Evolutionary conservation across 1,140 invertebrate genomes (phyloP).

Genomic region (Drusus annulatus): DNA sequence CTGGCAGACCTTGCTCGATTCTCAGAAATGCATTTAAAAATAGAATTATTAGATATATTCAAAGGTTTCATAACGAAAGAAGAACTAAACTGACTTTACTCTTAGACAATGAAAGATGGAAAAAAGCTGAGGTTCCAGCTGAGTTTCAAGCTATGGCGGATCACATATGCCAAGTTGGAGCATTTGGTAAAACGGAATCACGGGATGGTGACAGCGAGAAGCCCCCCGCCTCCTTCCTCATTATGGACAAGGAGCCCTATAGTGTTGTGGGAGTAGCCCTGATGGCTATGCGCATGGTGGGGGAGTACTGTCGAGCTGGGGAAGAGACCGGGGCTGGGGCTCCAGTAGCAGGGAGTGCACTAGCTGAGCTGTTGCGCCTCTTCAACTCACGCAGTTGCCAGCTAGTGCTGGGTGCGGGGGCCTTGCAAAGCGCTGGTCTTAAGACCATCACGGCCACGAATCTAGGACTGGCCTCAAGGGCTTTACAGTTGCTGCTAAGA

Average conservation of each 20-base stretch:
- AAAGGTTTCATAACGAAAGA: conserved; percentile 91
- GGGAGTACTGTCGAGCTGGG: conserved; percentile 91
- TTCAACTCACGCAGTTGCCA: conserved; percentile 96
- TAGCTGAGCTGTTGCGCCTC: conserved; percentile 89
- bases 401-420: conserved; percentile 95
- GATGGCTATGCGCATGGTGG: conserved; percentile 88
- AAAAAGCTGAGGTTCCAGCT: conserved; percentile 89
- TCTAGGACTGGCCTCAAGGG: conserved; percentile 92
- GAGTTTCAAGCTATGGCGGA: conserved; percentile 91
- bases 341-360: conserved; percentile 81
- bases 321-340: conserved; percentile 78
- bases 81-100: conserved; percentile 88
- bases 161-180: conserved; percentile 74
- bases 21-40: conserved; percentile 89
- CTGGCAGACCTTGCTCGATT: conserved; percentile 84
- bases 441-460: conserved; percentile 98
- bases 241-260: conserved; percentile 86
- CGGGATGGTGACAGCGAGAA: conserved; percentile 63
- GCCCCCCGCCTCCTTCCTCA: conserved; percentile 73
- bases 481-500: conserved; percentile 86
- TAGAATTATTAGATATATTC: conserved; percentile 92
- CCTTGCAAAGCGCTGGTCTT: conserved; percentile 92
- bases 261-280: conserved; percentile 89
- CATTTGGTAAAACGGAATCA: conserved; percentile 67
- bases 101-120: conserved; percentile 95